These are phyloP conservation scores for Drosophila rubida DNA, from an alignment of 2,888 invertebrate genomes.

Conservation along the genomic window DNA sequence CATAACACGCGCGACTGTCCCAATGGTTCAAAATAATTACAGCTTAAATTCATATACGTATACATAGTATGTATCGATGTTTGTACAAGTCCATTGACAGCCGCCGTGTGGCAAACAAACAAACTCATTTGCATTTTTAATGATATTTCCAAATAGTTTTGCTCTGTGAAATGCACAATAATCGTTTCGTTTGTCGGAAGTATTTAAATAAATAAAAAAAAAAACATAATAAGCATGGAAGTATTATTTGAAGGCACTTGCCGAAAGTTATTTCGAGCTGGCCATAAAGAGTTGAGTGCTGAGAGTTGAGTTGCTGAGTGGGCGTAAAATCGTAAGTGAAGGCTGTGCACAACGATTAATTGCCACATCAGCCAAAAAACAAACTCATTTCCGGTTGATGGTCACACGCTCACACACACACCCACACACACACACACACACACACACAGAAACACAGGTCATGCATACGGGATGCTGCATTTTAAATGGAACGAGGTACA, in stretches of 20 bases:
- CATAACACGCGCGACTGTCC: slow-evolving; percentile 58
- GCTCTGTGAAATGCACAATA: slow-evolving; percentile 32
- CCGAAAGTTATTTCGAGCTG: not conserved
- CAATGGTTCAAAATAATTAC: slow-evolving; percentile 74
- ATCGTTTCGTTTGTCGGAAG: slow-evolving; percentile 51
- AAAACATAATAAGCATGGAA: too few relatives aligned
- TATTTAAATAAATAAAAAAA: slow-evolving; percentile 36
- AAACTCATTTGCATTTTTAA: slow-evolving; percentile 80
- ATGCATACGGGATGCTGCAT: slow-evolving; percentile 38
- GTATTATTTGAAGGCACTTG: not conserved
- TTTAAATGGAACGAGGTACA: slow-evolving; percentile 47
- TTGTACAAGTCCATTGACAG: slow-evolving; percentile 20
- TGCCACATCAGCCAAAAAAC: slow-evolving; percentile 57
- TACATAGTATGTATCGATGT: slow-evolving; percentile 1
- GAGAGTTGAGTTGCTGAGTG: not conserved
- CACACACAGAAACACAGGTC: slow-evolving; percentile 10
- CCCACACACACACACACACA: not conserved
- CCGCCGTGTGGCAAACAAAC: slow-evolving; percentile 56
- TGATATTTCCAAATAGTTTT: slow-evolving; percentile 68
- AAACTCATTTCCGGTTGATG: slow-evolving; percentile 70
- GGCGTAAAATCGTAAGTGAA: not conserved
- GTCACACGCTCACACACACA: slow-evolving; percentile 17
- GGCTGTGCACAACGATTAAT: slow-evolving; percentile 33
- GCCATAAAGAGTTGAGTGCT: not conserved
- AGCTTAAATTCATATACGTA: slow-evolving; percentile 19